Evolutionary conservation across 1,140 invertebrate species (phyloP).

Genomic region (Brachionus koreanus): DNA sequence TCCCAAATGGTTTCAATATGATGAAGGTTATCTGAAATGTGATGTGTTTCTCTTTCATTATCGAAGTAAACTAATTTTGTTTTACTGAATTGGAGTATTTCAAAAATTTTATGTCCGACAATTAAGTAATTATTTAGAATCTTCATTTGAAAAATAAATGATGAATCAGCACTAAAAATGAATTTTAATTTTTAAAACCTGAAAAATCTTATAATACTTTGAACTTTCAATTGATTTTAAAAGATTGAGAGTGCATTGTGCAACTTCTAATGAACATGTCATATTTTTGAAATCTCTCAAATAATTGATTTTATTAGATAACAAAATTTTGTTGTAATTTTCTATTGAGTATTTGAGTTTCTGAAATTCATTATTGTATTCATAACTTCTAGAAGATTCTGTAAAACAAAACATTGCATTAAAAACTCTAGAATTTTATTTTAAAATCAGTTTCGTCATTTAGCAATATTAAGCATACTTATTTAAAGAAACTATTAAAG

Average conservation of each 20-base stretch:
- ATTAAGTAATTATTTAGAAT: background rate
- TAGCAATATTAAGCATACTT: no score
- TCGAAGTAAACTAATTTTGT: background rate
- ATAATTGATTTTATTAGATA: background rate
- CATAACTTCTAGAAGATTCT: background rate
- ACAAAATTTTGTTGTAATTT: background rate
- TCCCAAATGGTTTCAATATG: constrained; percentile 4
- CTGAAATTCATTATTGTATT: background rate
- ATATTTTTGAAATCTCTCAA: background rate
- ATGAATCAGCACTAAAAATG: no score
- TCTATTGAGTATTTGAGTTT: background rate
- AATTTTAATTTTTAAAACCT: background rate
- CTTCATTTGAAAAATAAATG: background rate
- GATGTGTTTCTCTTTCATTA: background rate
- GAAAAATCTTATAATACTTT: background rate
- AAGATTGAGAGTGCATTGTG: background rate
- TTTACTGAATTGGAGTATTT: background rate
- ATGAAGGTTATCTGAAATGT: background rate
- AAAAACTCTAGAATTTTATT: background rate
- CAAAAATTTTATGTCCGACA: background rate
- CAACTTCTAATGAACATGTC: background rate
- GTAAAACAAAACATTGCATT: constrained; percentile 34
- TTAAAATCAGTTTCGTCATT: no score
- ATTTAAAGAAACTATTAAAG: background rate
- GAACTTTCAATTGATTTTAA: background rate